Evolutionary conservation across 2,797 vertebrate genomes (phyloP), one percentile per base, ranked within the genome.

Genomic region (Pseudopleuronectes americanus): DNA sequence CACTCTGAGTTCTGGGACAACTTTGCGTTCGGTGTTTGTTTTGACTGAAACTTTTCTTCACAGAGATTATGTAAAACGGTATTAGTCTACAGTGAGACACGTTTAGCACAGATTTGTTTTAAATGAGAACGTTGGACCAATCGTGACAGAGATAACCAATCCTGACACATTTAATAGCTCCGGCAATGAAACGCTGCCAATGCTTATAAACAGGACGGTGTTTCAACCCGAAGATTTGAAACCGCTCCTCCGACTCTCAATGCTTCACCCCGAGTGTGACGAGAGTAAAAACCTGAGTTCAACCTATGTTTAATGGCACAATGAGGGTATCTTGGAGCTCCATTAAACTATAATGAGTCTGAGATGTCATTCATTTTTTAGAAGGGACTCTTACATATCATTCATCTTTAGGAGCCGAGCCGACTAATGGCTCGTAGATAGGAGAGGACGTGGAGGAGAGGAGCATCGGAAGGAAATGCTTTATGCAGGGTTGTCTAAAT

Each of bases 301-400:
- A 78, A 51, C 62, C 74, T 24, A 43, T 70, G 57, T 56, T 83
- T 57, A 76, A 71, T 71, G 14, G 3, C 54, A 57, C 65, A 36
- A 60, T 64, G 57, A 63, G 70, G 54, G 7, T 24, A 72, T 80
- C 64, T 75, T 51, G 41, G 60, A 63, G 73, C 24, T 68, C 59
- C 22, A 68, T 82, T 85, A 70, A 85, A 75, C 73, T 24, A 59
- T 78, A 75, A 82, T 75, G 64, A 76, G 73, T 64, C 43, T 71
- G 55, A 81, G 45, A 75, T 81, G 69, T 79, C 58, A 77, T 86
- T 85, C 31, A 76, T 76, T 68, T 80, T 84, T 87, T 33, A 68
- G 57, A 80, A 80, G 51, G 60, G 65, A 67, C 61, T 84, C 65
- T 66, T 63, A 59, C 45, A 81, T 68, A 74, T 79, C 53, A 69